A percentile compares a stretch with the other conserved stretches of the same genome.
Evolutionary conservation across 53 echinoderm and acorn worm genomes (phyloP).

Genomic region (Glandiceps talaboti): DNA sequence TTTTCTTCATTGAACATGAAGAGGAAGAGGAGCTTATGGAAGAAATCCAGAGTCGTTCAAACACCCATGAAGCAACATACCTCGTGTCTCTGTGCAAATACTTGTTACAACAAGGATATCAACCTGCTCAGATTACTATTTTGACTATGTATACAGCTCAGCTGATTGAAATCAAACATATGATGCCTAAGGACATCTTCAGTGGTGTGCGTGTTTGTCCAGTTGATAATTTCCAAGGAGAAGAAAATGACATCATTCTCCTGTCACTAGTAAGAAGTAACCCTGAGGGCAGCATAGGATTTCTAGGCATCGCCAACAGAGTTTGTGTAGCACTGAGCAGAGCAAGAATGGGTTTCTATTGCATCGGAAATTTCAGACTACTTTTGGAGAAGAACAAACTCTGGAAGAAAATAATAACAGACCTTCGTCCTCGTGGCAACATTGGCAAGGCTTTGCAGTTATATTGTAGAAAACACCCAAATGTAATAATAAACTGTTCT

Average conservation of each 20-base stretch:
- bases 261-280: slow-evolving; percentile 74
- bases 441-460: slow-evolving; percentile 24
- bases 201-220: slow-evolving; percentile 45
- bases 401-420: slow-evolving; percentile 40
- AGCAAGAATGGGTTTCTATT: slow-evolving; percentile 38
- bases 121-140: slow-evolving; percentile 47
- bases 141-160: slow-evolving; percentile 77
- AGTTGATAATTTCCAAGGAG: slow-evolving; percentile 77
- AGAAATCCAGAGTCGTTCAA: slow-evolving; percentile 55
- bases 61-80: slow-evolving; percentile 63
- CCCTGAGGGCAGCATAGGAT: slow-evolving; percentile 37
- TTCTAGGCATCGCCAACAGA: slow-evolving; percentile 20
- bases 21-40: slow-evolving; percentile 30
- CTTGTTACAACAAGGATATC: slow-evolving; percentile 58
- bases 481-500: neutral
- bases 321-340: slow-evolving; percentile 27
- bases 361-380: slow-evolving; percentile 48
- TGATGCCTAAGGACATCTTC: slow-evolving; percentile 27
- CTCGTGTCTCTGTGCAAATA: slow-evolving; percentile 51
- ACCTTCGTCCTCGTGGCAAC: slow-evolving; percentile 9
- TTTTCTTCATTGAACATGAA: slow-evolving; percentile 57
- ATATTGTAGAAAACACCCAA: slow-evolving; percentile 38
- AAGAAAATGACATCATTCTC: slow-evolving; percentile 76
- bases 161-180: slow-evolving; percentile 24
- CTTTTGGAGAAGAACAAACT: slow-evolving; percentile 28